phyloP scores from a whole-genome alignment of 1,140 invertebrate genomes.

The Doryteuthis pealeii region DNA sequence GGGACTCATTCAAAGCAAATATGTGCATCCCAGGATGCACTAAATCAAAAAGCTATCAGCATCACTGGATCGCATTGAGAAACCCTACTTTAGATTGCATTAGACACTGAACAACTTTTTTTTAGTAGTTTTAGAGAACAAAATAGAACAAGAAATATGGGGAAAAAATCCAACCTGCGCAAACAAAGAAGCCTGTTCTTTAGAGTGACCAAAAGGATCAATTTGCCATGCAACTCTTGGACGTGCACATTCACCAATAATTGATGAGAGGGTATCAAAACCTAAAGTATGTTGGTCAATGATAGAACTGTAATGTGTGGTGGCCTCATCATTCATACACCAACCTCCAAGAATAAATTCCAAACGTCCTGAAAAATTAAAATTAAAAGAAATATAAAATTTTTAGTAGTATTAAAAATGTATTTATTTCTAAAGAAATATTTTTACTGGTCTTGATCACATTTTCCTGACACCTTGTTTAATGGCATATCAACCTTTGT shows the following conservation, averaged over 20 bases:
- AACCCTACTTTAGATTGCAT: too few relatives aligned
- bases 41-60: too few relatives aligned
- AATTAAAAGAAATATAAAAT: too few relatives aligned
- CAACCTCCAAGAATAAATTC: conserved; percentile 83
- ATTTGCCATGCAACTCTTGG: conserved; percentile 90
- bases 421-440: background rate
- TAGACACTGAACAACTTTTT: too few relatives aligned
- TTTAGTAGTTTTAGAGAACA: too few relatives aligned
- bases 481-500: too few relatives aligned
- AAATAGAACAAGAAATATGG: background rate
- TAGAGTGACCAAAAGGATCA: conserved; percentile 89
- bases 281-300: conserved; percentile 85
- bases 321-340: conserved; percentile 94
- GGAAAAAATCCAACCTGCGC: conserved; percentile 65
- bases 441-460: background rate
- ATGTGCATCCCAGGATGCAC: too few relatives aligned
- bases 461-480: background rate
- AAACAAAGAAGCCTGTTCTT: conserved; percentile 81
- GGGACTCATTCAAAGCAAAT: too few relatives aligned
- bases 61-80: too few relatives aligned
- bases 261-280: conserved; percentile 72
- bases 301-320: conserved; percentile 87
- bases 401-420: background rate
- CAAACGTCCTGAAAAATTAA: conserved; percentile 64
- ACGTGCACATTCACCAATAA: conserved; percentile 79